Evolutionary conservation across 1,140 invertebrate genomes (phyloP), one percentile per base, ranked within the genome.

Genomic region (Oryzaephilus surinamensis): DNA sequence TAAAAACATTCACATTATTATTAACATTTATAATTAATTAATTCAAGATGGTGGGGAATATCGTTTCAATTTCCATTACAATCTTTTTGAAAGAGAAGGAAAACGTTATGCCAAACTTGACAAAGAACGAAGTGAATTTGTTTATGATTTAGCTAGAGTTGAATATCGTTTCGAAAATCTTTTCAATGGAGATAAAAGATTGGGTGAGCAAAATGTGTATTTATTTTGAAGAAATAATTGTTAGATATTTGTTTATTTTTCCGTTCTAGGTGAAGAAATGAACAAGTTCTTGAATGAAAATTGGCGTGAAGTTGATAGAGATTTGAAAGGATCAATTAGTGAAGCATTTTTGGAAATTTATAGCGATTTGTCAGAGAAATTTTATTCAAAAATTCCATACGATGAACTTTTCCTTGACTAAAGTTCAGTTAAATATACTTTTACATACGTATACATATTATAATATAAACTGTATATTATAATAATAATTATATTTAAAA

Each of bases 231-330:
- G 7, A 41, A 2, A 30, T 13, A 6, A 6, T 21, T 24, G 41
- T 12, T 20, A 6, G 7, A 10, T 10, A 18, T 33, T 33, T 5
- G n/a, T 21, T 10, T 15, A 33, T 18, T 18, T 14, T 6, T 30
- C 12, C 10, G 12, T 33, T 33, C 2, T 13, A 68, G 54, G 67
- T 60, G 54, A 64, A 6, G 31, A 61, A n/a, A 54, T 69, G 60
- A 55, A 65, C 15, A 32, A 34, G 15, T 57, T 66, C 30, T 33
- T 66, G 15, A 65, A 66, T 34, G 60, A 64, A 38, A 64, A 66
- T 36, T 63, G 62, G 58, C 41, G 39, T 34, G 54, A 57, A 34
- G 43, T 65, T 5, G 46, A 58, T 5, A 54, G 52, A 28, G 64
- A 66, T 29, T 42, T 65, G 2, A 57, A 53, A 14, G 57, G 55